Evolutionary conservation across 2,113 vertebrate genomes (phyloP).

Genomic region (Pygoscelis adeliae): DNA sequence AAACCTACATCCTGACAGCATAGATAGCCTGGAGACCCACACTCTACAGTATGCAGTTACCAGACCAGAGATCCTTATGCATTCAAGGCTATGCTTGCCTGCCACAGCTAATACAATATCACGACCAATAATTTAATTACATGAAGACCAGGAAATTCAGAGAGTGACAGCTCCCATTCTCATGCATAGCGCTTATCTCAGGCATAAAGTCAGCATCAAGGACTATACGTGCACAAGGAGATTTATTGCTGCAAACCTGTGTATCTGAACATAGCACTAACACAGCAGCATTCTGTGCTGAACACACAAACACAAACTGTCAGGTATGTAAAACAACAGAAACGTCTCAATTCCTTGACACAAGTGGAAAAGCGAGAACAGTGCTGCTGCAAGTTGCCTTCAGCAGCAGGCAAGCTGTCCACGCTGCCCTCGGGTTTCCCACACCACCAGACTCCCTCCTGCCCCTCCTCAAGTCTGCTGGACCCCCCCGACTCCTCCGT

Average conservation of each 20-base stretch:
- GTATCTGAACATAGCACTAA: not conserved
- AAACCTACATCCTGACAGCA: not conserved
- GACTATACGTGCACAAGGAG: not conserved
- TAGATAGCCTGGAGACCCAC: not conserved
- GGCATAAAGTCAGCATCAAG: not conserved
- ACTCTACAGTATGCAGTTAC: not conserved
- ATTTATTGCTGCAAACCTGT: not conserved
- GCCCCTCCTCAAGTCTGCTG: not conserved
- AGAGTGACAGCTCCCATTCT: not conserved
- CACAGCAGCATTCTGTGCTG: not conserved
- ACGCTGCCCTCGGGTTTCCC: rapidly evolving
- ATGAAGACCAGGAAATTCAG: not conserved
- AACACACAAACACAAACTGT: not conserved
- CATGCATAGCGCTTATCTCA: not conserved
- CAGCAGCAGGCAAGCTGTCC: not conserved
- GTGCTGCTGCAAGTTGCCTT: not conserved
- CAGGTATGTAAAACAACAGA: not conserved
- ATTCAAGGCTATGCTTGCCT: not conserved
- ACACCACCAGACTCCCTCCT: not conserved
- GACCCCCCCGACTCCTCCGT: not conserved
- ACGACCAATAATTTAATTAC: not conserved
- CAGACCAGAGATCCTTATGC: not conserved
- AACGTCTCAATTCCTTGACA: not conserved
- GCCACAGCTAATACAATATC: not conserved
- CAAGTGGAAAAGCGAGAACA: not conserved